Percentiles rank a stretch among this genome's conserved stretches.
phyloP scores from a whole-genome alignment of 2,113 vertebrate genomes.

The Psilopsiagon aymara region DNA sequence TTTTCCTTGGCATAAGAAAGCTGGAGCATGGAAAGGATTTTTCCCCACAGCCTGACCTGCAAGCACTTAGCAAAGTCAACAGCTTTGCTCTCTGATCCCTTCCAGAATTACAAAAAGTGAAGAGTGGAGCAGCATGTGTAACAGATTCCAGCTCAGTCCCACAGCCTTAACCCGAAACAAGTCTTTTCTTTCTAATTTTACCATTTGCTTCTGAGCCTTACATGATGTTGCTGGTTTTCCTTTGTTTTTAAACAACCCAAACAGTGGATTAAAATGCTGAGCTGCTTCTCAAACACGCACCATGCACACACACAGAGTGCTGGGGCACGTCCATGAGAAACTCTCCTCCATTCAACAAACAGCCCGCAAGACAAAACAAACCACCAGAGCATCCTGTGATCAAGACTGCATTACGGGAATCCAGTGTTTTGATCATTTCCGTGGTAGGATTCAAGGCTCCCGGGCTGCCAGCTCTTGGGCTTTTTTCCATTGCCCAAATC shows the following conservation, averaged over 20 bases:
- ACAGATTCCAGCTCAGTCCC: not conserved
- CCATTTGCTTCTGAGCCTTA: not conserved
- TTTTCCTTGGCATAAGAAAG: not conserved
- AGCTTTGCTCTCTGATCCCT: slow-evolving; percentile 12
- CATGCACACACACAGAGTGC: not conserved
- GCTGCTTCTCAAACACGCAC: not conserved
- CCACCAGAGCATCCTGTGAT: not conserved
- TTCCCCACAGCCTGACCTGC: not conserved
- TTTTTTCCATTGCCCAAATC: not conserved
- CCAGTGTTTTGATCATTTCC: not conserved
- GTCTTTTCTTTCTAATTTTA: not conserved
- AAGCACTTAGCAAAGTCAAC: not conserved
- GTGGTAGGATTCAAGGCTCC: not conserved
- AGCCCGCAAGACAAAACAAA: slow-evolving; percentile 47
- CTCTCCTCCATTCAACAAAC: slow-evolving; percentile 3
- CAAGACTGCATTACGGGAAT: not conserved
- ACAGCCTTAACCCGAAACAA: not conserved
- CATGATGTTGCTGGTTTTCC: not conserved
- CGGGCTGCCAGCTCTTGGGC: not conserved
- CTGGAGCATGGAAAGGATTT: not conserved
- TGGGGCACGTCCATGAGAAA: slow-evolving; percentile 13
- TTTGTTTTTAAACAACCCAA: not conserved
- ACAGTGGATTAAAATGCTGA: not conserved
- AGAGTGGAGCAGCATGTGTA: not conserved
- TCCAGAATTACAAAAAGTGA: not conserved